Evolutionary conservation across 2,113 vertebrate species (phyloP).

Genomic region (Entomyzon cyanotis): DNA sequence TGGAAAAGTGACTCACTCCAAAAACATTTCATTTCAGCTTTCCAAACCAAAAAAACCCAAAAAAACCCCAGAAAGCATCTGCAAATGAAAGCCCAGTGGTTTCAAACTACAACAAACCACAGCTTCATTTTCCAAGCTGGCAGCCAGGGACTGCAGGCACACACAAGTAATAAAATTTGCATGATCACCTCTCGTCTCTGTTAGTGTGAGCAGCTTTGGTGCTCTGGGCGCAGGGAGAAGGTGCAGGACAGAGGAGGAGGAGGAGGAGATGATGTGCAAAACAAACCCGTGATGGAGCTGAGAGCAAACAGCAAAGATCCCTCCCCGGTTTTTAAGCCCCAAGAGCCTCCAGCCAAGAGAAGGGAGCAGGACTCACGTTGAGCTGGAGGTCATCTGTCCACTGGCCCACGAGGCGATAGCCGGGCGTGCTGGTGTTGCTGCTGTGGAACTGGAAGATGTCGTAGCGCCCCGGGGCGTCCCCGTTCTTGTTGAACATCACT

Average conservation of each 20-base stretch:
- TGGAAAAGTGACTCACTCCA: background rate
- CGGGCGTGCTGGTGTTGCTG: slow-evolving; percentile 80
- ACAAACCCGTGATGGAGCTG: background rate
- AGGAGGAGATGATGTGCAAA: background rate
- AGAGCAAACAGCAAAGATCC: fast-evolving
- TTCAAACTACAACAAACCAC: background rate
- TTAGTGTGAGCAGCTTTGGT: background rate
- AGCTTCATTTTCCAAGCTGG: background rate
- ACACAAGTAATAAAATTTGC: background rate
- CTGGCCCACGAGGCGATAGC: slow-evolving; percentile 88
- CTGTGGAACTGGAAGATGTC: slow-evolving; percentile 95
- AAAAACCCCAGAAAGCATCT: background rate
- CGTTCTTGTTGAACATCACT: slow-evolving; percentile 94
- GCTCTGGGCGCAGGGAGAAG: background rate
- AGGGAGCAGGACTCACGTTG: slow-evolving; percentile 80
- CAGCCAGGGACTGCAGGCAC: background rate
- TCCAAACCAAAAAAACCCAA: background rate
- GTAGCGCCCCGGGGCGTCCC: slow-evolving; percentile 91
- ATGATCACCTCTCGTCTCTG: background rate
- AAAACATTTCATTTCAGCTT: background rate
- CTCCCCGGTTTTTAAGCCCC: too few relatives aligned
- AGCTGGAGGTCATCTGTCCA: slow-evolving; percentile 94
- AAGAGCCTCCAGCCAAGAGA: background rate
- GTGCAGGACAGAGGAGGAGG: background rate
- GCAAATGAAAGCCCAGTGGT: background rate